Evolutionary conservation across 2,113 vertebrate genomes (phyloP).

Genomic region (Tylochromis polylepis): DNA sequence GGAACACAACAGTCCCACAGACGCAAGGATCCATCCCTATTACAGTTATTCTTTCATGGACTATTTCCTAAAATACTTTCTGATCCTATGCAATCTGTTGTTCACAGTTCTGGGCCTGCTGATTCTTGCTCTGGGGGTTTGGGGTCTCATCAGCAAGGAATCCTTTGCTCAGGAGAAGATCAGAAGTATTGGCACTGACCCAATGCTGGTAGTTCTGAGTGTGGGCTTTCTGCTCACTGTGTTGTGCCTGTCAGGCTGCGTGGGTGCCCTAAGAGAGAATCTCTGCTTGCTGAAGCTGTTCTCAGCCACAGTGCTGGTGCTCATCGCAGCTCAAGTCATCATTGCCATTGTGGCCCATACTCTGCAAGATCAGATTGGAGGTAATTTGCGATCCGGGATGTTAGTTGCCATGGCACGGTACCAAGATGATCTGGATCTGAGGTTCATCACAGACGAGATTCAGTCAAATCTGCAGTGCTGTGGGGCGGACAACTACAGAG

Average conservation of each 20-base stretch:
- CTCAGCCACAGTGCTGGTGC: conserved; percentile 50
- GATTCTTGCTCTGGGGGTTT: conserved; percentile 76
- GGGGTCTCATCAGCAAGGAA: conserved; percentile 84
- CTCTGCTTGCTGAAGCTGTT: conserved; percentile 79
- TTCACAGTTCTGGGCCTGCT: conserved; percentile 79
- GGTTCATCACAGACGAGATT: conserved; percentile 85
- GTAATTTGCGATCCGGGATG: conserved; percentile 67
- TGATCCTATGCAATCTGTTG: conserved; percentile 79
- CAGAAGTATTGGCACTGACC: conserved; percentile 73
- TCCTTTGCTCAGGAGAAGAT: conserved; percentile 69
- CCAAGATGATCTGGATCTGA: conserved; percentile 84
- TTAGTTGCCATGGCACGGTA: conserved; percentile 78
- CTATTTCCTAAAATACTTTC: conserved; percentile 75
- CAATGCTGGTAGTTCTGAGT: conserved; percentile 78
- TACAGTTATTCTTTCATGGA: conserved; percentile 36
- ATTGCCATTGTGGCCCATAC: conserved; percentile 68
- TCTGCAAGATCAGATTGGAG: conserved; percentile 66
- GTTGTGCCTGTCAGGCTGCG: conserved; percentile 80
- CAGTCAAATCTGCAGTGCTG: conserved; percentile 85
- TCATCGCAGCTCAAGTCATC: conserved; percentile 72
- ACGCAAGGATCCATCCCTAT: background rate
- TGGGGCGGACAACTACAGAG: conserved; percentile 79
- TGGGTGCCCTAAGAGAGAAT: conserved; percentile 81
- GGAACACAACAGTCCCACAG: background rate
- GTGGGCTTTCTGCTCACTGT: conserved; percentile 65